These are phyloP conservation scores for Apostichopus japonicus DNA, from an alignment of 35 echinoderm and acorn worm species.

Conservation along the genomic window DNA sequence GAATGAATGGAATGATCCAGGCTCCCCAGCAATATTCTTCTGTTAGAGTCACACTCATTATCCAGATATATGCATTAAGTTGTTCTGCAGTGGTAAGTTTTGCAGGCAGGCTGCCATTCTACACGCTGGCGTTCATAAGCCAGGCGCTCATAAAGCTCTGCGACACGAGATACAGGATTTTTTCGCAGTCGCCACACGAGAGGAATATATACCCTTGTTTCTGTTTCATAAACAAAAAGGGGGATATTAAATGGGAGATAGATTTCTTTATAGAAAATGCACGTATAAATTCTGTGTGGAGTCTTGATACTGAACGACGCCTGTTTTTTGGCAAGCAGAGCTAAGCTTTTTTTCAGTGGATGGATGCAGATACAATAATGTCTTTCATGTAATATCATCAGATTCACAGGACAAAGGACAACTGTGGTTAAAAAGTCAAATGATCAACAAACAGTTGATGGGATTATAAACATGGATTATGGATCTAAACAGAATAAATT, in stretches of 20 bases:
- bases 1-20: conserved; percentile 8
- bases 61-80: conserved; percentile 51
- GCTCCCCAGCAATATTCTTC: conserved; percentile 52
- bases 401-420: background rate
- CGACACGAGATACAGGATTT: background rate
- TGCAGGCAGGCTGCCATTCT: conserved; percentile 34
- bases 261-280: background rate
- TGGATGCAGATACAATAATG: background rate
- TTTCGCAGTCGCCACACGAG: background rate
- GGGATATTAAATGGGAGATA: conserved; percentile 3
- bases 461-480: background rate
- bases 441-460: background rate
- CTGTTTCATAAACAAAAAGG: background rate
- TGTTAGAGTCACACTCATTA: conserved; percentile 47
- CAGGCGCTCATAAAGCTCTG: background rate
- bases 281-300: conserved; percentile 8
- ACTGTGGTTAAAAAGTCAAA: background rate
- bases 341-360: background rate
- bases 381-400: conserved; percentile 3
- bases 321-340: background rate
- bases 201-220: no score
- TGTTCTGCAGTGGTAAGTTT: conserved; percentile 39
- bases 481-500: background rate
- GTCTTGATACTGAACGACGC: background rate
- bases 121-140: background rate